Evolutionary conservation across 2,888 invertebrate genomes (phyloP), one percentile per base, ranked within the genome.

Genomic region (Leucoma salicis): DNA sequence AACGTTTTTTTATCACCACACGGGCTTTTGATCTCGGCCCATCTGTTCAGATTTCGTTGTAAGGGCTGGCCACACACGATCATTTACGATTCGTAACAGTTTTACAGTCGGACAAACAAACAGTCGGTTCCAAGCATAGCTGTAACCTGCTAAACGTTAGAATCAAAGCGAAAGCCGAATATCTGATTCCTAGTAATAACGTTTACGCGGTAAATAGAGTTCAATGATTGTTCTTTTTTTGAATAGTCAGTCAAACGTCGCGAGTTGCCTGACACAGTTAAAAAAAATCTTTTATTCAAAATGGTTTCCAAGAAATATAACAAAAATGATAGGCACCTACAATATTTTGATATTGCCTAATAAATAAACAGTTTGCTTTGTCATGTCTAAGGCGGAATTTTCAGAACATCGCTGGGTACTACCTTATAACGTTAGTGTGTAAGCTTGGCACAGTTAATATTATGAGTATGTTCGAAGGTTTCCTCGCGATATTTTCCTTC

Each of bases 1-100:
- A 85, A 84, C 78, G 65, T 67, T 80, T 85, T 38, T 88, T 89
- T 86, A 87, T 85, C 80, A 74, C 78, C 73, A 58, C 66, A 61
- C 45, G 66, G 62, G 71, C 83, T 80, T 88, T 89, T 89, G 89
- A 89, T 88, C 78, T 87, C 78, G 49, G 67, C 69, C 81, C 89
- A 88, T 88, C 89, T 88, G 89, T 79, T 78, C 77, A 69, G 77
- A 82, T 78, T 87, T 89, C 89, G 87, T 81, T 83, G 88, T 89
- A 89, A 89, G 88, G 84, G 82, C 82, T 82, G 88, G 78, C 89
- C 88, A 89, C 89, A 88, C 89, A 86, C 88, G 86, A 79, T 53
- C 78, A 83, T 88, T 87, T 89, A 88, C 87, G 81, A 77, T 78
- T 78, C 81, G 67, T 79, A 81, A 80, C 86, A 77, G 83, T 86